phyloP scores from a whole-genome alignment of 2,888 invertebrate species.

The Lepidochrysops patricia region DNA sequence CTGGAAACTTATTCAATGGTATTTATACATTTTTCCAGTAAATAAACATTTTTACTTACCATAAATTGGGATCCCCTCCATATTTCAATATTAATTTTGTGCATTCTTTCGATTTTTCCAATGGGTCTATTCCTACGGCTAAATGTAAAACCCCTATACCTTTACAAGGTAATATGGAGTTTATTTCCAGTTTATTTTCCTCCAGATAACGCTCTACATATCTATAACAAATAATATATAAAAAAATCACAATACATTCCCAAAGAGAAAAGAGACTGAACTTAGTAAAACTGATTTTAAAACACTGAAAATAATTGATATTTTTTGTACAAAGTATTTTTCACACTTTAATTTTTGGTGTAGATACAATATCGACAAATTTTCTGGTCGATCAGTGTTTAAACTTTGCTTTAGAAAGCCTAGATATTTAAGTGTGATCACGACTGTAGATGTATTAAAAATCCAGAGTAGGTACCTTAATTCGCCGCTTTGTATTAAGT shows the following conservation, averaged over 20 bases:
- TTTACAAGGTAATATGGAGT: constrained; percentile 79
- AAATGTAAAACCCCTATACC: constrained; percentile 86
- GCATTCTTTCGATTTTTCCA: constrained; percentile 76
- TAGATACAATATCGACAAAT: too few species aligned
- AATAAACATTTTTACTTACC: constrained; percentile 52
- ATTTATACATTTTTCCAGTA: too few species aligned
- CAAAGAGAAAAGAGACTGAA: too few species aligned
- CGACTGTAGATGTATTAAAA: too few species aligned
- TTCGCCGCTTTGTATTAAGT: constrained; percentile 77
- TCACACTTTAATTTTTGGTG: too few species aligned
- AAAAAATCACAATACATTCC: too few species aligned
- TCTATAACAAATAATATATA: constrained; percentile 33
- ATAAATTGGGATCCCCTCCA: constrained; percentile 83
- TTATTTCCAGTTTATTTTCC: constrained; percentile 76
- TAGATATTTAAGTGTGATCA: too few species aligned
- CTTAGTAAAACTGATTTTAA: constrained; percentile 1
- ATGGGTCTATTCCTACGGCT: constrained; percentile 81
- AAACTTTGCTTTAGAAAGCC: too few species aligned
- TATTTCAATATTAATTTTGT: constrained; percentile 79
- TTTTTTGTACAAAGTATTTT: too few species aligned
- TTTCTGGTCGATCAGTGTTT: too few species aligned
- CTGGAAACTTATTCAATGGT: too few species aligned
- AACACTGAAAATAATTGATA: constrained; percentile 12
- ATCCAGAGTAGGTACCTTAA: too few species aligned
- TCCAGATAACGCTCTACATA: constrained; percentile 53